Evolutionary conservation across 2,797 vertebrate genomes (phyloP).

Genomic region (Threskiornis aethiopicus): DNA sequence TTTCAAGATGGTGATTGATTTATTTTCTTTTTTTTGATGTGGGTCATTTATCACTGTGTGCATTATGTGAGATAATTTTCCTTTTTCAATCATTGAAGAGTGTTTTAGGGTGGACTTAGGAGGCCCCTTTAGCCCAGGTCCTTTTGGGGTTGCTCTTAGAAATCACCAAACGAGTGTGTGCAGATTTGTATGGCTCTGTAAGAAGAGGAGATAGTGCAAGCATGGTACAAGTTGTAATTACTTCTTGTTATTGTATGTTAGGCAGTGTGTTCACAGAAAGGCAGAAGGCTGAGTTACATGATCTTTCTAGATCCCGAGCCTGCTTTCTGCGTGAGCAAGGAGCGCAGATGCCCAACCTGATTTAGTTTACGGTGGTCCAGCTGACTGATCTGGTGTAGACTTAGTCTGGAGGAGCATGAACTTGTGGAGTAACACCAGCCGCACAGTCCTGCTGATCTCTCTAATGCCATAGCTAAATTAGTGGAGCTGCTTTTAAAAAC

Average conservation of each 20-base stretch:
- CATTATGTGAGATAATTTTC: neutral
- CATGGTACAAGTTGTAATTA: neutral
- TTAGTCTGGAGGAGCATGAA: neutral
- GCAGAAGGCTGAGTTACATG: neutral
- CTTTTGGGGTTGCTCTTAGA: neutral
- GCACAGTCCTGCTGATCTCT: neutral
- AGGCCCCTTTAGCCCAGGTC: neutral
- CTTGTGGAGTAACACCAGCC: neutral
- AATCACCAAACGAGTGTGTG: accelerated
- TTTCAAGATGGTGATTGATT: neutral
- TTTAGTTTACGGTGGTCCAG: neutral
- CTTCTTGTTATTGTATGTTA: neutral
- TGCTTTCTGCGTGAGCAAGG: neutral
- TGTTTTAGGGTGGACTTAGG: neutral
- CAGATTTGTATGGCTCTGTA: neutral
- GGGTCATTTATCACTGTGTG: slow-evolving; percentile 12
- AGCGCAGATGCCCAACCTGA: neutral
- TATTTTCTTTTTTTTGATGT: neutral
- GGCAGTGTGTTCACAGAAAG: neutral
- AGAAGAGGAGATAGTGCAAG: neutral
- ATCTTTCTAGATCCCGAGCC: neutral
- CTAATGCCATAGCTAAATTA: neutral
- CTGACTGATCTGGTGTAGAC: neutral
- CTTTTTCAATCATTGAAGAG: neutral
- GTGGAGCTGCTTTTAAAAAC: neutral